Evolutionary conservation across 2,888 invertebrate species (phyloP).

Genomic region (Drosophila borealis): DNA sequence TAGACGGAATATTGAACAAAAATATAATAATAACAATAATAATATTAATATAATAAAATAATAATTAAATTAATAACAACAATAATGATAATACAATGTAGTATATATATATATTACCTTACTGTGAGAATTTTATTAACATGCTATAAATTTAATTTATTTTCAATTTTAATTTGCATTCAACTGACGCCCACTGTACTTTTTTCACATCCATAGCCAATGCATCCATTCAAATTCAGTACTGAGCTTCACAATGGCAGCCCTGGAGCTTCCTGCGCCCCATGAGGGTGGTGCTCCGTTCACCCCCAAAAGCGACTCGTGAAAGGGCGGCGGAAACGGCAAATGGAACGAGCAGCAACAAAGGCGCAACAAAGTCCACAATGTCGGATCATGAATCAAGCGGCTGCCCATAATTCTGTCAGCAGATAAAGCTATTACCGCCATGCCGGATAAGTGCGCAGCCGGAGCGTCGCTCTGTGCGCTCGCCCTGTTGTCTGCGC

Average conservation of each 20-base stretch:
- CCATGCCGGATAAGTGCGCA: slow-evolving; percentile 74
- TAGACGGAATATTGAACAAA: too few species aligned
- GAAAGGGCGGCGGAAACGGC: slow-evolving; percentile 37
- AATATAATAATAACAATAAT: too few species aligned
- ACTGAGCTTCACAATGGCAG: slow-evolving; percentile 49
- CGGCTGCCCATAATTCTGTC: slow-evolving; percentile 83
- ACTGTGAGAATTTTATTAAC: too few species aligned
- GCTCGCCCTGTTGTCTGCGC: slow-evolving; percentile 55
- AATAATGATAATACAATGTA: too few species aligned
- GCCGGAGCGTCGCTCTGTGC: slow-evolving; percentile 48
- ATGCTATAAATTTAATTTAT: too few species aligned
- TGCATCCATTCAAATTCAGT: slow-evolving; percentile 58
- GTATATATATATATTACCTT: too few species aligned
- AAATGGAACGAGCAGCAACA: slow-evolving; percentile 33
- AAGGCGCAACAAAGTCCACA: slow-evolving; percentile 54
- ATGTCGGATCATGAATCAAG: slow-evolving; percentile 82
- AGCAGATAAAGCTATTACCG: slow-evolving; percentile 84
- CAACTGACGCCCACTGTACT: slow-evolving; percentile 22
- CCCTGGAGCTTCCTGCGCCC: slow-evolving; percentile 44
- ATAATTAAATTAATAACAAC: too few species aligned
- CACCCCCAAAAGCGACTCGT: slow-evolving; percentile 26
- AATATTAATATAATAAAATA: too few species aligned
- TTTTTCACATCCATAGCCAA: slow-evolving; percentile 17
- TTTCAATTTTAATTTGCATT: too few species aligned
- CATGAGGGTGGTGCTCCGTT: slow-evolving; percentile 19